Evolutionary conservation across 2,797 vertebrate genomes (phyloP).

Genomic region (Potorous gilbertii): DNA sequence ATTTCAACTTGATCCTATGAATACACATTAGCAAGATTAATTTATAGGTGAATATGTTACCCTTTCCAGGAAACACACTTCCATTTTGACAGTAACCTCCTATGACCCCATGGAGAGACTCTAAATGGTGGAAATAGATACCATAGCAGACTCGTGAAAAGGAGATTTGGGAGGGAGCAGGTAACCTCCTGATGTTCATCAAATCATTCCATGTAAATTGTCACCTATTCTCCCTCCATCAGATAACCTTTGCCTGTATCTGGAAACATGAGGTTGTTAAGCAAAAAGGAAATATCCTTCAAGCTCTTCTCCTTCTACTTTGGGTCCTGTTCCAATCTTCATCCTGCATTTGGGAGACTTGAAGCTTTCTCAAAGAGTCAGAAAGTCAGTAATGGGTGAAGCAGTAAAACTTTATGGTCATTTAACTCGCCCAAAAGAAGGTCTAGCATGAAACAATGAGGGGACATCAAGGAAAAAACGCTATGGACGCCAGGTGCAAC

Average conservation of each 20-base stretch:
- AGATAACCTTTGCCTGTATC: not conserved
- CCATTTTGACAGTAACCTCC: not conserved
- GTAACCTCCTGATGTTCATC: not conserved
- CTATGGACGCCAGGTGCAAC: not conserved
- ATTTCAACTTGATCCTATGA: not conserved
- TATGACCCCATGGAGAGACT: not conserved
- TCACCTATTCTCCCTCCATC: not conserved
- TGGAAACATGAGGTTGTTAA: not conserved
- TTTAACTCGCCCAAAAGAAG: not conserved
- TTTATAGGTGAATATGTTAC: not conserved
- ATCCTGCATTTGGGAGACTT: not conserved
- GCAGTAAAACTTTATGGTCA: not conserved
- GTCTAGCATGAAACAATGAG: not conserved
- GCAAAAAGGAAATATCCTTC: not conserved
- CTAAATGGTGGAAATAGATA: not conserved
- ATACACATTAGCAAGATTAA: constrained; percentile 1
- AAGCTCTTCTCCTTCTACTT: not conserved
- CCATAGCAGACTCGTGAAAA: not conserved
- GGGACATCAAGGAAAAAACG: not conserved
- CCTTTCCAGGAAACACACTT: not conserved
- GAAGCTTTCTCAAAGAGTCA: not conserved
- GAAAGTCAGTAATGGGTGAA: not conserved
- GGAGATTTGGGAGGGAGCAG: not conserved
- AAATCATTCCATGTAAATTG: not conserved
- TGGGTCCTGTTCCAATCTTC: not conserved